Evolutionary conservation across 2,113 vertebrate species (phyloP).

Genomic region (Tenrec ecaudatus): DNA sequence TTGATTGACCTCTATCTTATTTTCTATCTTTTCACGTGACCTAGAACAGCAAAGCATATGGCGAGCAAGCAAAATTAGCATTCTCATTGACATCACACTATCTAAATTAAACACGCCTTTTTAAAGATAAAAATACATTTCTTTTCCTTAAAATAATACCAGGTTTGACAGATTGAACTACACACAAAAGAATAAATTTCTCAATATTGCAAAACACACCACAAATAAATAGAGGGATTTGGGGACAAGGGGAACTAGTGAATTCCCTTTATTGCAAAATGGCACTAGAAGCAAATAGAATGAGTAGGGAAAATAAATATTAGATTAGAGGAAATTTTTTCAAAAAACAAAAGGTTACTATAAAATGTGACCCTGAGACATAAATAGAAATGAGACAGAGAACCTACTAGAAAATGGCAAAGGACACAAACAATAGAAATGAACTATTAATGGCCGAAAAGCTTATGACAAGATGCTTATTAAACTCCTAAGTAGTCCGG

Average conservation of each 20-base stretch:
- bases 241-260: neutral
- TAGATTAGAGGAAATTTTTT: neutral
- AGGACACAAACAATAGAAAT: neutral
- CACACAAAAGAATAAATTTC: constrained; percentile 46
- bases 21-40: constrained; percentile 49
- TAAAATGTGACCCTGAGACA: neutral
- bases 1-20: neutral
- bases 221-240: constrained; percentile 5
- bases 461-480: neutral
- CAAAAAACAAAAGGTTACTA: constrained; percentile 5
- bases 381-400: neutral
- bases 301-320: neutral
- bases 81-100: neutral
- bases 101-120: constrained; percentile 61
- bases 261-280: neutral
- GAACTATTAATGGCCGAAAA: neutral
- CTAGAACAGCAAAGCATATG: constrained; percentile 69
- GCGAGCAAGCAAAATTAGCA: neutral
- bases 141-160: constrained; percentile 68
- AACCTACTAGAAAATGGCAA: neutral
- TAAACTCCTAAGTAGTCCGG: neutral
- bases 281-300: constrained; percentile 28
- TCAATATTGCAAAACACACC: constrained; percentile 11
- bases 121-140: constrained; percentile 67
- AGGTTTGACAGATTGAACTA: constrained; percentile 53